Evolutionary conservation across 2,797 vertebrate species (phyloP).

Genomic region (Pipistrellus pipistrellus): DNA sequence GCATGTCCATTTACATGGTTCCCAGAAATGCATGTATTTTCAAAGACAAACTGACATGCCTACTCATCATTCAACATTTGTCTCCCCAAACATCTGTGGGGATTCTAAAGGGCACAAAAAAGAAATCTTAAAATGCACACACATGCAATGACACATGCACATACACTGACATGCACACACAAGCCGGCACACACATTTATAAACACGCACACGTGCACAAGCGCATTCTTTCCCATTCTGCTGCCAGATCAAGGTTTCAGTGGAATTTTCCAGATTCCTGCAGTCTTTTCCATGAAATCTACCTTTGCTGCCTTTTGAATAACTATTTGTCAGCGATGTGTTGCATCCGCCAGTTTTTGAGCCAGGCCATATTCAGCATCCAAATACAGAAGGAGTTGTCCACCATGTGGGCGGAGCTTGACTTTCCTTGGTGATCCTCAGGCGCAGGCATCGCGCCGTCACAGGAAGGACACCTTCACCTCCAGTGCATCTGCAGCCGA

Average conservation of each 20-base stretch:
- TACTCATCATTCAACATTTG: background rate
- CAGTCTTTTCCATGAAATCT: background rate
- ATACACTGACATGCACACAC: fast-evolving
- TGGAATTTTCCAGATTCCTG: background rate
- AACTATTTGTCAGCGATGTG: background rate
- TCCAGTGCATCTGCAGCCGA: fast-evolving
- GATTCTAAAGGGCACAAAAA: background rate
- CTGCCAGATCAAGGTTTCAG: background rate
- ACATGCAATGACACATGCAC: background rate
- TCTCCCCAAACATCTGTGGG: background rate
- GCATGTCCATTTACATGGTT: background rate
- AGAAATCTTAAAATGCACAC: background rate
- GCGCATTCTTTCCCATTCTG: background rate
- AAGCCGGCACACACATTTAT: background rate
- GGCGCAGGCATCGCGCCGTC: too few species aligned
- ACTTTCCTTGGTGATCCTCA: background rate
- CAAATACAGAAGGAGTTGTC: background rate
- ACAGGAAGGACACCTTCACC: background rate
- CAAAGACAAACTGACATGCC: constrained; percentile 2
- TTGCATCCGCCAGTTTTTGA: background rate
- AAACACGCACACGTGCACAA: background rate
- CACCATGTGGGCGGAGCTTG: background rate
- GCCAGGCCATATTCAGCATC: background rate
- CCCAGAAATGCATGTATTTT: constrained; percentile 37
- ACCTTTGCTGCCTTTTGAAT: background rate